Conservation (phyloP, 1,140 invertebrate genomes). For the Drosophila pandora region DNA sequence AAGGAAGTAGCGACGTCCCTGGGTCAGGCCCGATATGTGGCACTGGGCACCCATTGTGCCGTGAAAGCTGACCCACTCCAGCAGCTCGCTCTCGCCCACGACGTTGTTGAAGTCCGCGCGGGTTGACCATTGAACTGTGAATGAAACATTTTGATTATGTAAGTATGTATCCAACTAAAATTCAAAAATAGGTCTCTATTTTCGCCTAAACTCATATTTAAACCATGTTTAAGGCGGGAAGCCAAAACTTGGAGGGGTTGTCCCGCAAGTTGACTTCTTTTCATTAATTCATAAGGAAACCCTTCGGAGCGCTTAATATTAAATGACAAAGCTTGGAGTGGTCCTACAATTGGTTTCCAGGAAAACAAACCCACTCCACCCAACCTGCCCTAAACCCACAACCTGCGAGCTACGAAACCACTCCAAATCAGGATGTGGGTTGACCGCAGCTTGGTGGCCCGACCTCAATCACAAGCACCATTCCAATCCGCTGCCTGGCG, state of each 20-base stretch:
- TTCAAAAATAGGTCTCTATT: background rate
- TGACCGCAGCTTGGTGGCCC: slow-evolving; percentile 22
- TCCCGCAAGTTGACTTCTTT: background rate
- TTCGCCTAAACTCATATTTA: background rate
- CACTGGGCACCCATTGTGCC: slow-evolving; percentile 86
- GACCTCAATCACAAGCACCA: slow-evolving; percentile 19
- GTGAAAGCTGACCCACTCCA: slow-evolving; percentile 87
- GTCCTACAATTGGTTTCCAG: background rate
- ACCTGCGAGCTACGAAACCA: background rate
- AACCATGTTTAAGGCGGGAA: background rate
- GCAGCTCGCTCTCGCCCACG: slow-evolving; percentile 90
- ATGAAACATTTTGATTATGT: background rate
- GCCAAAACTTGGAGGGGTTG: background rate
- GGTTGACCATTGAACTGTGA: slow-evolving; percentile 93
- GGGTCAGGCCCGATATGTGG: slow-evolving; percentile 89
- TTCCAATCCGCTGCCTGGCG: background rate
- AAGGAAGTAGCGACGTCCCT: slow-evolving; percentile 94
- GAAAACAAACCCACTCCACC: background rate
- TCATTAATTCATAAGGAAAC: background rate
- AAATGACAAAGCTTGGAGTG: background rate
- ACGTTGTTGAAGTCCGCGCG: slow-evolving; percentile 91
- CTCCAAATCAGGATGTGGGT: slow-evolving; percentile 23
- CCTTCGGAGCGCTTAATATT: background rate
- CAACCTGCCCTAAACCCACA: background rate
- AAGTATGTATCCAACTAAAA: background rate